A percentile compares a stretch with the other conserved stretches of the same genome.
These are phyloP conservation scores for Pterophyllum scalare DNA, from an alignment of 2,113 vertebrate species.

Conservation along the genomic window DNA sequence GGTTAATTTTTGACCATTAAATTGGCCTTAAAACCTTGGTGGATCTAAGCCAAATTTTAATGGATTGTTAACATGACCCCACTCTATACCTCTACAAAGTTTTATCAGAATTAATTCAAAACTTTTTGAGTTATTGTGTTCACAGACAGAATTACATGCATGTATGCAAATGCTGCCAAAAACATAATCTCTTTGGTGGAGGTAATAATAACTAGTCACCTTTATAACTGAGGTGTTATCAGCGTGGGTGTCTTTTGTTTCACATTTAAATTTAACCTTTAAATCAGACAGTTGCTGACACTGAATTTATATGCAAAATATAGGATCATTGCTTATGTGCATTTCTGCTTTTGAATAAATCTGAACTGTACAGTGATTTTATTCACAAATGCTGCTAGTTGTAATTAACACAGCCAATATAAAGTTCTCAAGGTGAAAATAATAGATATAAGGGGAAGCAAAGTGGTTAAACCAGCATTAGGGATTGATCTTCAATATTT, in stretches of 20 bases:
- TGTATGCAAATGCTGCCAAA: too few species aligned
- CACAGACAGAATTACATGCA: too few species aligned
- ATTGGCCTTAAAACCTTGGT: too few species aligned
- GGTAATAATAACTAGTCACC: not conserved
- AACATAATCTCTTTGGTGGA: too few species aligned
- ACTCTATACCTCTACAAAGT: too few species aligned
- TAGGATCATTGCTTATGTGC: not conserved
- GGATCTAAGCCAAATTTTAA: too few species aligned
- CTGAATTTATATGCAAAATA: not conserved
- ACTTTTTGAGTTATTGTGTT: too few species aligned
- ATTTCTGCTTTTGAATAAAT: not conserved
- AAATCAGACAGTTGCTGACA: not conserved
- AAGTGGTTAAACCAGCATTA: not conserved
- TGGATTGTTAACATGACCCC: too few species aligned
- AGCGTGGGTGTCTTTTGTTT: too few species aligned
- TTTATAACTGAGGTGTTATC: not conserved
- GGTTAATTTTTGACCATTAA: too few species aligned
- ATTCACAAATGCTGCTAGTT: not conserved
- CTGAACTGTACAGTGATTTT: not conserved
- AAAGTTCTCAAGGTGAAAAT: not conserved
- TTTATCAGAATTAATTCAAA: too few species aligned
- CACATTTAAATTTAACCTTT: not conserved
- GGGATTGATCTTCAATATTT: slow-evolving; percentile 1
- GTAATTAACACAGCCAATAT: not conserved
- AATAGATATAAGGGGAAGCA: not conserved